Percentiles rank a stretch among this genome's conserved stretches.
These are phyloP conservation scores for Oncorhynchus tshawytscha DNA, from an alignment of 2,113 vertebrate species.

Conservation along the genomic window DNA sequence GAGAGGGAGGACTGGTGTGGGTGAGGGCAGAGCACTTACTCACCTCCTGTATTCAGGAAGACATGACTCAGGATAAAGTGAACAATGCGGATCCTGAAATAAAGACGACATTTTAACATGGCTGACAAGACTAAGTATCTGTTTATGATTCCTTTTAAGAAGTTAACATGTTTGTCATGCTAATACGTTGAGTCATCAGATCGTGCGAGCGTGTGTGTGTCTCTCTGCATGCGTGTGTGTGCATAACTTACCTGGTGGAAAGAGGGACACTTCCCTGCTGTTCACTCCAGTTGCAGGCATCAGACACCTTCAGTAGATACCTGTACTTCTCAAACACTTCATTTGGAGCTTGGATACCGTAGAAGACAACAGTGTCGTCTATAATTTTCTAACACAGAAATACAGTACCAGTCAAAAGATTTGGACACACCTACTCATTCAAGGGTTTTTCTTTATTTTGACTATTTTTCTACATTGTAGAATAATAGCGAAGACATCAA, in stretches of 20 bases:
- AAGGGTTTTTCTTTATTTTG: too few species aligned
- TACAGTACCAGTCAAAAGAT: background rate
- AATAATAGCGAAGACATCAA: too few species aligned
- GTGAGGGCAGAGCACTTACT: accelerated
- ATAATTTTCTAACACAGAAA: conserved; percentile 61
- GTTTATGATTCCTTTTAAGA: background rate
- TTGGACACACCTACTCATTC: too few species aligned
- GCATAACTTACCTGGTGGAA: conserved; percentile 61
- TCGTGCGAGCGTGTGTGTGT: too few species aligned
- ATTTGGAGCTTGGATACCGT: conserved; percentile 74
- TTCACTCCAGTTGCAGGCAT: conserved; percentile 67
- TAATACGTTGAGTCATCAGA: too few species aligned
- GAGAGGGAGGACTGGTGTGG: background rate
- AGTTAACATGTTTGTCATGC: background rate
- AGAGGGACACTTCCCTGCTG: background rate
- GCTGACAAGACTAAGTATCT: background rate
- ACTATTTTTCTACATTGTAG: too few species aligned
- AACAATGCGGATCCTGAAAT: conserved; percentile 82
- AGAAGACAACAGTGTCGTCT: conserved; percentile 74
- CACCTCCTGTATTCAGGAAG: conserved; percentile 67
- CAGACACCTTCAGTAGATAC: conserved; percentile 73
- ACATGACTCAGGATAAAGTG: conserved; percentile 78
- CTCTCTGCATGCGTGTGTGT: background rate
- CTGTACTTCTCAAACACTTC: conserved; percentile 77
- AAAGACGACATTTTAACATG: background rate